These are phyloP conservation scores for Tachysurus fulvidraco DNA, from an alignment of 2,113 vertebrate genomes.

Conservation along the genomic window DNA sequence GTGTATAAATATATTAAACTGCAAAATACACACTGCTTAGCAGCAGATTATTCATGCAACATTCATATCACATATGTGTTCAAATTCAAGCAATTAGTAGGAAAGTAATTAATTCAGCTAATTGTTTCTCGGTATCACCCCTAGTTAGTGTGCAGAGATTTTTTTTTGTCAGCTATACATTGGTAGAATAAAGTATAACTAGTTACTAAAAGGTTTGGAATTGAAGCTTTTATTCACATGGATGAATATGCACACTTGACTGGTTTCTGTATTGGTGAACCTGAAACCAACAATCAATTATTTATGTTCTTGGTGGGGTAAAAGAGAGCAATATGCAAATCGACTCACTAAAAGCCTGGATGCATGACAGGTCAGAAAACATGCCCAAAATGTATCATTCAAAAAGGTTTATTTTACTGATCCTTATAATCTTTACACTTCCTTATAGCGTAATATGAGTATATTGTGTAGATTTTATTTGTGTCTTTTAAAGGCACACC, in stretches of 20 bases:
- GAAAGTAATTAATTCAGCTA: slow-evolving; percentile 49
- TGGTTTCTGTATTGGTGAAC: slow-evolving; percentile 33
- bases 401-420: neutral
- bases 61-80: slow-evolving; percentile 59
- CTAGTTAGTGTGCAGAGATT: slow-evolving; percentile 11
- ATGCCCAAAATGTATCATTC: slow-evolving; percentile 1
- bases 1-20: slow-evolving; percentile 63
- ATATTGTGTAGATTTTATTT: neutral
- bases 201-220: slow-evolving; percentile 10
- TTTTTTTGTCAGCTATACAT: slow-evolving; percentile 22
- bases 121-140: slow-evolving; percentile 45
- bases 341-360: neutral
- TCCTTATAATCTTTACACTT: neutral
- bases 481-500: neutral
- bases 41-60: slow-evolving; percentile 57
- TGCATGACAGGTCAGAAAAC: neutral
- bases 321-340: slow-evolving; percentile 18
- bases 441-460: neutral
- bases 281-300: slow-evolving; percentile 33
- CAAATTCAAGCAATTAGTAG: slow-evolving; percentile 43
- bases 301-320: slow-evolving; percentile 7
- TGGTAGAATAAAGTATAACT: slow-evolving; percentile 20
- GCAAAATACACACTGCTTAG: slow-evolving; percentile 59
- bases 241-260: slow-evolving; percentile 13
- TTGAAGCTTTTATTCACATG: slow-evolving; percentile 30